These are phyloP conservation scores for Macrophya alboannulata DNA, from an alignment of 2,888 invertebrate species.

Conservation along the genomic window DNA sequence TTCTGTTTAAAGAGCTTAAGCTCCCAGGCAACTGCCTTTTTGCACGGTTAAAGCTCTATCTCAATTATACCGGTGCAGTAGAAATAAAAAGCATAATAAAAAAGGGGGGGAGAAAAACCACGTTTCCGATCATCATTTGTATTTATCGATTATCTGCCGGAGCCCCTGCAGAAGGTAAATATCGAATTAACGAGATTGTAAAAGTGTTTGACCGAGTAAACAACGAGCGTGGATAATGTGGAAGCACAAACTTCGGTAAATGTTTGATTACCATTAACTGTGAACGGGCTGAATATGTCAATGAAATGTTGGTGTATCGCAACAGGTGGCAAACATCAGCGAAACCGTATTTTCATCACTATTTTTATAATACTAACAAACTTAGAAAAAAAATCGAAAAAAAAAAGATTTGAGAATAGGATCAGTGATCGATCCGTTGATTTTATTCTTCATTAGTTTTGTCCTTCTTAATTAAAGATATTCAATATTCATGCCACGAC, in stretches of 20 bases:
- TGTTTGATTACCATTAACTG: slow-evolving; percentile 29
- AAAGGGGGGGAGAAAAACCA: background rate
- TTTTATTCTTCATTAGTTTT: background rate
- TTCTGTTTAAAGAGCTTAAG: slow-evolving; percentile 44
- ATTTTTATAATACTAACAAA: background rate
- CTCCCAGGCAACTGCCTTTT: background rate
- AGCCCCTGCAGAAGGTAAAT: slow-evolving; percentile 1
- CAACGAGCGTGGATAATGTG: slow-evolving; percentile 15
- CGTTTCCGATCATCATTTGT: slow-evolving; percentile 10
- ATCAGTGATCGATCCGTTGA: background rate
- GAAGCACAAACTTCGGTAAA: slow-evolving; percentile 4
- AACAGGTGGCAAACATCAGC: slow-evolving; percentile 7
- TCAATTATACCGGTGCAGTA: slow-evolving; percentile 28
- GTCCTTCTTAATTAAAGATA: background rate
- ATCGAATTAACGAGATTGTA: slow-evolving; percentile 34
- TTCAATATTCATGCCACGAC: background rate
- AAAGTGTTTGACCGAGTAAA: slow-evolving; percentile 34
- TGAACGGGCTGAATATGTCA: background rate
- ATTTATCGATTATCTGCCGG: background rate
- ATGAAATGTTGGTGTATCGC: background rate
- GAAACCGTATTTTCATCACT: background rate
- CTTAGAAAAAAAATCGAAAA: background rate
- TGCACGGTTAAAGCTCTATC: background rate
- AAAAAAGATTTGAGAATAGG: background rate
- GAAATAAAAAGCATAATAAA: background rate